These are phyloP conservation scores for Sternarchorhynchus goeldii DNA, from an alignment of 2,797 vertebrate species.

Conservation along the genomic window DNA sequence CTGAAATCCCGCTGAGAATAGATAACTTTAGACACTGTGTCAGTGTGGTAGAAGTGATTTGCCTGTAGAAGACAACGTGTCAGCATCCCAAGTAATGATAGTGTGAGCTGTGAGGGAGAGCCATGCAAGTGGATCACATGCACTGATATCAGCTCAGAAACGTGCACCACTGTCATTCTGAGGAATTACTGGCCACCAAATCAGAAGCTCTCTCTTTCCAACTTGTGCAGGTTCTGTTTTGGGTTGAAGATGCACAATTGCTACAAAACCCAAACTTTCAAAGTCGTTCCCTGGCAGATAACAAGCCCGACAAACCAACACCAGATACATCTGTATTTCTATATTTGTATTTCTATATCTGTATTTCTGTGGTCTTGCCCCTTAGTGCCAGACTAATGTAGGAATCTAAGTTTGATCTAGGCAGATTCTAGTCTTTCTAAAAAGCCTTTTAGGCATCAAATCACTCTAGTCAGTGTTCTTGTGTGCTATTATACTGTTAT, in stretches of 20 bases:
- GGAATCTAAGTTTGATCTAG: not conserved
- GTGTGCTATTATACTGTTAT: constrained; percentile 3
- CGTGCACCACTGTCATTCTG: constrained; percentile 17
- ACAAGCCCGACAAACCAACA: not conserved
- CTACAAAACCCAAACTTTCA: not conserved
- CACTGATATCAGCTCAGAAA: not conserved
- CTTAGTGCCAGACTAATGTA: not conserved
- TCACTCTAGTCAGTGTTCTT: constrained; percentile 1
- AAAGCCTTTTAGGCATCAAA: constrained; percentile 10
- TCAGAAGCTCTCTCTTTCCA: not conserved
- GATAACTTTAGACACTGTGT: constrained; percentile 35
- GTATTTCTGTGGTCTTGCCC: not conserved
- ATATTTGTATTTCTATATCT: too few species aligned
- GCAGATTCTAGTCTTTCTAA: constrained; percentile 1
- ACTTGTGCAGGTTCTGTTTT: not conserved
- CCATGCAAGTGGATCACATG: not conserved
- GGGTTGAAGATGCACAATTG: not conserved
- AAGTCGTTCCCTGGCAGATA: not conserved
- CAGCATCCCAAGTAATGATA: constrained; percentile 47
- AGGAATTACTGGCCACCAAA: not conserved
- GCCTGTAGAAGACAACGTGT: constrained; percentile 20
- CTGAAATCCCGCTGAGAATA: constrained; percentile 1
- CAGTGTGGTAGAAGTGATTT: constrained; percentile 29
- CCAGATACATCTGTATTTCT: too few species aligned
- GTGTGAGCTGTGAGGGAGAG: not conserved